Conservation (phyloP, 2,797 vertebrate genomes). For the Crypturellus tataupa region DNA sequence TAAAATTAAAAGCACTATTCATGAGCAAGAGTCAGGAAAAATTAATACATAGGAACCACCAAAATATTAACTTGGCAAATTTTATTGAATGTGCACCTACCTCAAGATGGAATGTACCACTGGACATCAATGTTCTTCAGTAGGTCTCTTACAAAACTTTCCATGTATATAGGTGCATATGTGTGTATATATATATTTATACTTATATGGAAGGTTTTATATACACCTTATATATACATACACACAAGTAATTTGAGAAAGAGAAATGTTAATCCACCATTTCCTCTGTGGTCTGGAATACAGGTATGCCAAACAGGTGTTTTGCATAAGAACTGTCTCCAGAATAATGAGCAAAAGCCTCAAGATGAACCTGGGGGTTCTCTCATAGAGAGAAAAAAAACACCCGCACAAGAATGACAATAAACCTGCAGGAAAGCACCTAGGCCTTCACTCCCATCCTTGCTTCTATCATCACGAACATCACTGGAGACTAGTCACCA, state of each 20-base stretch:
- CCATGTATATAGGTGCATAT: fast-evolving
- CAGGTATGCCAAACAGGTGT: not conserved
- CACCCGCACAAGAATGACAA: not conserved
- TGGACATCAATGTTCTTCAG: not conserved
- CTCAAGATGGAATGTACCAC: not conserved
- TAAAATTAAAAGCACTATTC: not conserved
- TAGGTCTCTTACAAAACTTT: not conserved
- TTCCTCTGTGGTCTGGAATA: not conserved
- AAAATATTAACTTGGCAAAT: not conserved
- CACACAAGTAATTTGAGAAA: not conserved
- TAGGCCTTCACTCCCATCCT: not conserved
- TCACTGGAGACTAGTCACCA: not conserved
- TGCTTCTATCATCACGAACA: not conserved
- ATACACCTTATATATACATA: no score
- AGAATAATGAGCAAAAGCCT: not conserved
- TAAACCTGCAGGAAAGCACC: not conserved
- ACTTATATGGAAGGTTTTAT: no score
- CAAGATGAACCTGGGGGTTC: not conserved
- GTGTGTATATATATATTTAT: no score
- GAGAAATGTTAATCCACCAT: not conserved
- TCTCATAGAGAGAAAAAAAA: not conserved
- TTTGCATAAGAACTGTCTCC: not conserved
- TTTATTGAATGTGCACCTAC: not conserved
- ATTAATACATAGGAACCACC: not conserved
- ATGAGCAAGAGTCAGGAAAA: not conserved